phyloP scores from a whole-genome alignment of 1,140 invertebrate genomes.

The Whitmania pigra region DNA sequence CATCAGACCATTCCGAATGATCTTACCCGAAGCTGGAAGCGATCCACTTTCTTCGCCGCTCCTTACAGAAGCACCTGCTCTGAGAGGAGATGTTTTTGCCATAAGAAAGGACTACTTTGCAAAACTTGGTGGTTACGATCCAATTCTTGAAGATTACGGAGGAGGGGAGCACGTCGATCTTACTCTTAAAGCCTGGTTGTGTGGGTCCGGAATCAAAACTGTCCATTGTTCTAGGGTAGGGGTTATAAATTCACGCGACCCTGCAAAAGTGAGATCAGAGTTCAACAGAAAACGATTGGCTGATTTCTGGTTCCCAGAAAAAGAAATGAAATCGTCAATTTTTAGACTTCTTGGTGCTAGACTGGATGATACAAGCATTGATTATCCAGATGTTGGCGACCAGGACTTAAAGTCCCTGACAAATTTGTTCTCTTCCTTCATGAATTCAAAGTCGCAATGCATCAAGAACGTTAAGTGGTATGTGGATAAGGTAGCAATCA shows the following conservation, averaged over 20 bases:
- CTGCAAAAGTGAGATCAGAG: slow-evolving; percentile 17
- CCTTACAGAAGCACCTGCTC: slow-evolving; percentile 8
- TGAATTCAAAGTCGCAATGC: slow-evolving; percentile 12
- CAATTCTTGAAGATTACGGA: slow-evolving; percentile 16
- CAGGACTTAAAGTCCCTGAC: background rate
- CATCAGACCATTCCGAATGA: slow-evolving; percentile 10
- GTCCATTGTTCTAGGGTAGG: slow-evolving; percentile 20
- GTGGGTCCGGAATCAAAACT: slow-evolving; percentile 5
- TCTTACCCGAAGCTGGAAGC: too few species aligned
- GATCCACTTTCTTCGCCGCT: background rate
- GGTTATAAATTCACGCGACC: slow-evolving; percentile 21
- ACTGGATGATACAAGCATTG: background rate
- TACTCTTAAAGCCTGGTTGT: slow-evolving; percentile 23
- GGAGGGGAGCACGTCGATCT: slow-evolving; percentile 24
- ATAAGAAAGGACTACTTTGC: slow-evolving; percentile 15
- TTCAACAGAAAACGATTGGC: slow-evolving; percentile 20
- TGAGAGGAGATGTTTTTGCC: slow-evolving; percentile 23
- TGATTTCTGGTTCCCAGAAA: slow-evolving; percentile 19
- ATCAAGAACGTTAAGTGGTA: slow-evolving; percentile 17
- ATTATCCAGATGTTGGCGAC: background rate
- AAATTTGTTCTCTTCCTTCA: background rate
- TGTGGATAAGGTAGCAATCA: slow-evolving; percentile 13
- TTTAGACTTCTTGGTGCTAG: background rate
- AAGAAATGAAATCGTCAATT: slow-evolving; percentile 12
- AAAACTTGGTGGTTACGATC: slow-evolving; percentile 23